A percentile compares a stretch with the other conserved stretches of the same genome.
Conservation (phyloP, 2,113 vertebrate genomes). For the Arothron firmamentum region DNA sequence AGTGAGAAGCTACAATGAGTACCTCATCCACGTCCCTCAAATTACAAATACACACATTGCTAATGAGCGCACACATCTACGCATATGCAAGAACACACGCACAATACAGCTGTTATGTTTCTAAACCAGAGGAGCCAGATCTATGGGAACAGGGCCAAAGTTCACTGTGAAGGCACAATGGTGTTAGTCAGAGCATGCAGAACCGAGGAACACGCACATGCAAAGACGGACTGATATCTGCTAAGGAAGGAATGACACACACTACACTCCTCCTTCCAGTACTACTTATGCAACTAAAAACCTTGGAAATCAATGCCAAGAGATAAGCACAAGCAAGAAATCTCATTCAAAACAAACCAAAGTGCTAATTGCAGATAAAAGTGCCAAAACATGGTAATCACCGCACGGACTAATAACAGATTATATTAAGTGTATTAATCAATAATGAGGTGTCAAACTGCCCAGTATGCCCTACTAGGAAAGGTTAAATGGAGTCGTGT, state of each 20-base stretch:
- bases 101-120: slow-evolving; percentile 76
- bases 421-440: no score
- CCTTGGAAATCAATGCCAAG: slow-evolving; percentile 13
- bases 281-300: slow-evolving; percentile 23
- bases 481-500: slow-evolving; percentile 53
- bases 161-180: slow-evolving; percentile 64
- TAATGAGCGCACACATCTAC: slow-evolving; percentile 43
- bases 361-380: no score
- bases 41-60: slow-evolving; percentile 37
- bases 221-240: slow-evolving; percentile 24
- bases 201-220: neutral
- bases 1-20: slow-evolving; percentile 43
- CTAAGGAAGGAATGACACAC: slow-evolving; percentile 29
- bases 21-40: slow-evolving; percentile 14
- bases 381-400: no score
- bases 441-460: slow-evolving; percentile 29
- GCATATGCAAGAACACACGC: slow-evolving; percentile 46
- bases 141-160: slow-evolving; percentile 64
- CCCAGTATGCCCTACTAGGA: slow-evolving; percentile 28
- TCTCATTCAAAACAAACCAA: slow-evolving; percentile 27
- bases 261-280: slow-evolving; percentile 10
- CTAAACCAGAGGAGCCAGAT: slow-evolving; percentile 65
- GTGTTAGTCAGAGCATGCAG: slow-evolving; percentile 67
- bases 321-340: slow-evolving; percentile 31
- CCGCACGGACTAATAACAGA: no score